Percentiles rank a stretch among this genome's conserved stretches.
phyloP scores from a whole-genome alignment of 2,888 invertebrate genomes.

The Acholoe squamosa region DNA sequence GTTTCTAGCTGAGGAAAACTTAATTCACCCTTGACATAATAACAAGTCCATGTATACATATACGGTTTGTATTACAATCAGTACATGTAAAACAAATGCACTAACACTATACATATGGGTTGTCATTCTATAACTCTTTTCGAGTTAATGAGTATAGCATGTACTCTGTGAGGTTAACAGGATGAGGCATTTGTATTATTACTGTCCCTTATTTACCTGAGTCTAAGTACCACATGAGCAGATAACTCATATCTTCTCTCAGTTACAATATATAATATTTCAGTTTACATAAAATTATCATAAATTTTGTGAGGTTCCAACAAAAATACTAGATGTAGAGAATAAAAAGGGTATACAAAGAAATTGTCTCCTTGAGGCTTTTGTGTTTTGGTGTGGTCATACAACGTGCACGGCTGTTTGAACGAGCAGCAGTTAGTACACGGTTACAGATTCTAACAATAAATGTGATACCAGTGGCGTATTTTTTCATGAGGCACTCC shows the following conservation, averaged over 20 bases:
- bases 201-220: background rate
- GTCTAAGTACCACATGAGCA: background rate
- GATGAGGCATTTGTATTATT: background rate
- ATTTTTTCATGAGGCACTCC: background rate
- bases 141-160: background rate
- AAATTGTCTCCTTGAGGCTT: conserved; percentile 1
- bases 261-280: background rate
- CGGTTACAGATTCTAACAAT: background rate
- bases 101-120: too few species aligned
- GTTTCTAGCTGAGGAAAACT: too few species aligned
- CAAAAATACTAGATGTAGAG: background rate
- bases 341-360: background rate
- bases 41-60: too few species aligned
- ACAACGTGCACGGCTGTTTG: background rate
- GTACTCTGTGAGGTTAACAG: background rate
- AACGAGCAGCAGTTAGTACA: conserved; percentile 11
- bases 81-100: too few species aligned
- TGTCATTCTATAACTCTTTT: too few species aligned
- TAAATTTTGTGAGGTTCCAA: background rate
- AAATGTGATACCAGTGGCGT: background rate
- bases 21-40: too few species aligned
- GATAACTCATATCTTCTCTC: background rate
- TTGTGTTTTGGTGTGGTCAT: background rate
- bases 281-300: background rate
- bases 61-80: too few species aligned